These are phyloP conservation scores for Neodiprion pinetum DNA, from an alignment of 1,140 invertebrate genomes.

Conservation along the genomic window DNA sequence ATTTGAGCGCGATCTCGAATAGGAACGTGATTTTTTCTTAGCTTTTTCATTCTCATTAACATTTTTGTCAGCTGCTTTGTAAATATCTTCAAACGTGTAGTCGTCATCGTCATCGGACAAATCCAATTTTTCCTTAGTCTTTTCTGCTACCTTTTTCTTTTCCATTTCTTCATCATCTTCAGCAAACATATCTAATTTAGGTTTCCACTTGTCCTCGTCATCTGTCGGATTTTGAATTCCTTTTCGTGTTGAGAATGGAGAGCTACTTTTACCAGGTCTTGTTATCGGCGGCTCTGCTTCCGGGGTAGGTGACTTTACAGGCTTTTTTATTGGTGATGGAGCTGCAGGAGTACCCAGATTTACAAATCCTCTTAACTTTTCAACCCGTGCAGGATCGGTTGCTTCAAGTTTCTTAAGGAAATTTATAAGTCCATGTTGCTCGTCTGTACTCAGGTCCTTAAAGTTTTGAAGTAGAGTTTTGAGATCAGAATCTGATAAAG, in stretches of 20 bases:
- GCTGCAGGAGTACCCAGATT: constrained; percentile 57
- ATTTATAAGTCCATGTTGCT: constrained; percentile 79
- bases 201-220: constrained; percentile 56
- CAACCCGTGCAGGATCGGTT: constrained; percentile 73
- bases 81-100: constrained; percentile 73
- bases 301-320: constrained; percentile 37
- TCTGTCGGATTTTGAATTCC: constrained; percentile 54
- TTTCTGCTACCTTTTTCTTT: constrained; percentile 40
- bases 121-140: constrained; percentile 46
- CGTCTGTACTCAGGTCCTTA: constrained; percentile 75
- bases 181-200: constrained; percentile 57
- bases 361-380: constrained; percentile 72
- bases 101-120: constrained; percentile 71
- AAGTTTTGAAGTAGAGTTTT: constrained; percentile 81
- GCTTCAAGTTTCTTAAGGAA: constrained; percentile 80
- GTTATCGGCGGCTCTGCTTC: constrained; percentile 32
- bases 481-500: constrained; percentile 76
- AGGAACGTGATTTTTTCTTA: constrained; percentile 36
- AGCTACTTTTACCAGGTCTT: constrained; percentile 45
- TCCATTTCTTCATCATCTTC: constrained; percentile 56
- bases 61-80: constrained; percentile 69
- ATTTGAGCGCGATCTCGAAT: constrained; percentile 30
- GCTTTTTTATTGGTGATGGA: constrained; percentile 18
- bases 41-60: constrained; percentile 63
- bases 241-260: constrained; percentile 56